These are phyloP conservation scores for Drosophila punjabiensis DNA, from an alignment of 1,140 invertebrate species.

Conservation along the genomic window DNA sequence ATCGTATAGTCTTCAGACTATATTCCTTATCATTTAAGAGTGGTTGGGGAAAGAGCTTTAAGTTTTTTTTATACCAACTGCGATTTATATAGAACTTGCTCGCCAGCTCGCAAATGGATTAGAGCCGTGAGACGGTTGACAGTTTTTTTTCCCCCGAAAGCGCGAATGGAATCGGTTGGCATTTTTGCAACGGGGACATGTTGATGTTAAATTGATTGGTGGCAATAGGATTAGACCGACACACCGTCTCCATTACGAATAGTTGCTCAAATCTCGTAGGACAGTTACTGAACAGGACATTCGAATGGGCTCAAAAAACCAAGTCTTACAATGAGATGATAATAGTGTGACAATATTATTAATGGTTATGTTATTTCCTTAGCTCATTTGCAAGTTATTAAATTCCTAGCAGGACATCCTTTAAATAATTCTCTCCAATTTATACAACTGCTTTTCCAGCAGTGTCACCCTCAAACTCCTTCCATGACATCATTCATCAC, in stretches of 20 bases:
- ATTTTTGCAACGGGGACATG: slow-evolving; percentile 6
- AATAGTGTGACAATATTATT: not conserved
- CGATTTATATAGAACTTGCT: slow-evolving; percentile 60
- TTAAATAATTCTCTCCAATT: not conserved
- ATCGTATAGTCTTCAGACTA: not conserved
- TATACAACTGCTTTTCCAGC: not conserved
- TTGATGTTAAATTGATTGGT: slow-evolving; percentile 49
- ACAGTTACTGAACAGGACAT: too few species aligned
- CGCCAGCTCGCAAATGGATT: slow-evolving; percentile 59
- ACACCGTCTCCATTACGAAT: slow-evolving; percentile 27
- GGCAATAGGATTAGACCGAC: slow-evolving; percentile 38
- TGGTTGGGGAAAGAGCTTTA: not conserved
- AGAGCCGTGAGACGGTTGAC: slow-evolving; percentile 57
- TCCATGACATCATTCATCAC: not conserved
- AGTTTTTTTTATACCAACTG: slow-evolving; percentile 32
- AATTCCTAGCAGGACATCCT: not conserved
- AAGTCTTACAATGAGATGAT: not conserved
- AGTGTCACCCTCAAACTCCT: not conserved
- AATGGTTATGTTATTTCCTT: not conserved
- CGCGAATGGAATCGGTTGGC: slow-evolving; percentile 3
- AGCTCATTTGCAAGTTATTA: not conserved
- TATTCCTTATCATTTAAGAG: not conserved
- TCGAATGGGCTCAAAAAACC: not conserved
- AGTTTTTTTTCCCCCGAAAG: slow-evolving; percentile 26
- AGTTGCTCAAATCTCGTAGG: not conserved